Percentiles rank a stretch among this genome's conserved stretches.
phyloP scores from a whole-genome alignment of 2,888 invertebrate species.

The Drosophila mercatorum region DNA sequence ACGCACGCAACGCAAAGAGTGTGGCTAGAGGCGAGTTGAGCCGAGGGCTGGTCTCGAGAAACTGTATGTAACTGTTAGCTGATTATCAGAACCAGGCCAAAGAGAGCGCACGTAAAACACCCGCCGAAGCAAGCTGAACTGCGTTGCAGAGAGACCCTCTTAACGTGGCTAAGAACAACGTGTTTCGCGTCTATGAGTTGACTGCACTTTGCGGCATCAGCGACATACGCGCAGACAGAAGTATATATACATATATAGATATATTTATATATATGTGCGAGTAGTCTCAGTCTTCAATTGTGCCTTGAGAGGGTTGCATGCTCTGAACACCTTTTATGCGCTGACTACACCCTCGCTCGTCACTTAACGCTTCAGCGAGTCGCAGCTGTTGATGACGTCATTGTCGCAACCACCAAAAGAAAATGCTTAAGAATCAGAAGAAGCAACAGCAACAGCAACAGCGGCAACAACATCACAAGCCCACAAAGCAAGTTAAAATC shows the following conservation, averaged over 20 bases:
- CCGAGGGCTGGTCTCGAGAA: not conserved
- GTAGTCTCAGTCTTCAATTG: conserved; percentile 11
- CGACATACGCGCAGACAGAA: not conserved
- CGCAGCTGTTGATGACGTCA: conserved; percentile 46
- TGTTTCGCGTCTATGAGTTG: conserved; percentile 35
- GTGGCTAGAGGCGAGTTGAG: not conserved
- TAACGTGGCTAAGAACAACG: conserved; percentile 15
- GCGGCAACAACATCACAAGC: no score
- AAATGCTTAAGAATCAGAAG: not conserved
- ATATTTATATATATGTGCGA: not conserved
- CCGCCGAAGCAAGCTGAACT: not conserved
- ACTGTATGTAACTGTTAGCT: conserved; percentile 33
- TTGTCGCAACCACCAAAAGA: conserved; percentile 30
- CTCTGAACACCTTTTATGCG: conserved; percentile 29
- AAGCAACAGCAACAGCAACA: not conserved
- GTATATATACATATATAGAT: not conserved
- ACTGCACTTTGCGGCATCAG: conserved; percentile 39
- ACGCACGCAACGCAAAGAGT: conserved; percentile 21
- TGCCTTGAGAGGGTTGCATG: conserved; percentile 26
- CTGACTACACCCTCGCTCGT: conserved; percentile 7
- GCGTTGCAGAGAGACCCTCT: not conserved
- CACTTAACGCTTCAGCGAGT: conserved; percentile 21
- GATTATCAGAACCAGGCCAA: conserved; percentile 30
- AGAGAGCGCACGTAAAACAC: conserved; percentile 35
- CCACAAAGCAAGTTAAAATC: not conserved